These are phyloP conservation scores for Cynodonichthys magdalenae DNA, from an alignment of 2,797 vertebrate species.

Conservation along the genomic window DNA sequence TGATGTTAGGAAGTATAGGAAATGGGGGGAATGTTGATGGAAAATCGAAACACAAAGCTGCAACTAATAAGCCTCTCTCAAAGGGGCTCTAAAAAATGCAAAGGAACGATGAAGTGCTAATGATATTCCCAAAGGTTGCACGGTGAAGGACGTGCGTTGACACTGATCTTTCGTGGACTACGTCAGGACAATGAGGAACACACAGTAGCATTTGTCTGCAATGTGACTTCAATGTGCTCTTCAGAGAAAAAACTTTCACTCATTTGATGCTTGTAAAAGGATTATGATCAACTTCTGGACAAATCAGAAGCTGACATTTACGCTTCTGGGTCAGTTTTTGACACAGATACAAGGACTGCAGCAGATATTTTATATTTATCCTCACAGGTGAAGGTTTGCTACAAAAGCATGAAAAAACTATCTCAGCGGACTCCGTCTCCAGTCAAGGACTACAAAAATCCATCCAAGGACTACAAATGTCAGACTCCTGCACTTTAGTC, in stretches of 20 bases:
- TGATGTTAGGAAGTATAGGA: constrained; percentile 3
- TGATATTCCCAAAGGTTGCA: too few relatives aligned
- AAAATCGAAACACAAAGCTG: constrained; percentile 18
- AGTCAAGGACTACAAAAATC: constrained; percentile 49
- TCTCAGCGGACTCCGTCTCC: constrained; percentile 53
- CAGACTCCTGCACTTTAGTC: constrained; percentile 77
- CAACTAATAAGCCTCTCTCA: constrained; percentile 20
- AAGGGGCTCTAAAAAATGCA: too few relatives aligned
- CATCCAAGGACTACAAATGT: constrained; percentile 65
- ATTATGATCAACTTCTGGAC: constrained; percentile 17
- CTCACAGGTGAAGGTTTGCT: constrained; percentile 53
- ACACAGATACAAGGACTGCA: constrained; percentile 3
- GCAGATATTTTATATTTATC: constrained; percentile 41
- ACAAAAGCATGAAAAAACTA: constrained; percentile 33
- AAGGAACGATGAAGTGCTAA: too few relatives aligned
- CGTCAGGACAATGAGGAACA: constrained; percentile 9
- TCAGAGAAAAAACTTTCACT: constrained; percentile 8
- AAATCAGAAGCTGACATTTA: constrained; percentile 18
- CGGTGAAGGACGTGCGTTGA: background rate
- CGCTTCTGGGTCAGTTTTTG: constrained; percentile 28
- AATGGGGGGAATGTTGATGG: background rate
- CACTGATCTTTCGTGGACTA: constrained; percentile 29
- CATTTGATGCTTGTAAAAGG: constrained; percentile 32
- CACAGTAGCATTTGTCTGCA: constrained; percentile 35
- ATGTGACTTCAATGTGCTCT: constrained; percentile 21